These are phyloP conservation scores for Lathronympha strigana DNA, from an alignment of 2,888 invertebrate genomes.

Conservation along the genomic window DNA sequence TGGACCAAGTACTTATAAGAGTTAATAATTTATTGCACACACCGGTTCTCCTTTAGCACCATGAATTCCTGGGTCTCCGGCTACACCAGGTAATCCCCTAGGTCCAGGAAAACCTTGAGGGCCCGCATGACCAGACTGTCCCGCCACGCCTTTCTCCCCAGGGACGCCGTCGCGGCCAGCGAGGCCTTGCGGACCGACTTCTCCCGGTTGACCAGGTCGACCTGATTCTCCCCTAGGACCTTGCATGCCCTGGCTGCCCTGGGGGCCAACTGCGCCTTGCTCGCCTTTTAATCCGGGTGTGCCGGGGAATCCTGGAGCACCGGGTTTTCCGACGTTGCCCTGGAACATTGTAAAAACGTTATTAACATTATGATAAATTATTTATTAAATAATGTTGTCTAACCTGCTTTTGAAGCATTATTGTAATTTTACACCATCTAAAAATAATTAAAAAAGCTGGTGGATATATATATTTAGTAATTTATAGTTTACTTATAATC, in stretches of 20 bases:
- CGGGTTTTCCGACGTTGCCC: conserved; percentile 92
- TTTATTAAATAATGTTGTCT: too few relatives aligned
- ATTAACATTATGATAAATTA: too few relatives aligned
- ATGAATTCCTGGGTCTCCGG: conserved; percentile 89
- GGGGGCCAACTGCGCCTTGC: conserved; percentile 88
- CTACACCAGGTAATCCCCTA: conserved; percentile 89
- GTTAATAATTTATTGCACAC: neutral
- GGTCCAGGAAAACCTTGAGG: conserved; percentile 93
- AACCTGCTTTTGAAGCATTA: too few relatives aligned
- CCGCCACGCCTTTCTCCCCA: conserved; percentile 92
- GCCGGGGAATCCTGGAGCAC: conserved; percentile 94
- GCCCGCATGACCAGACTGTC: conserved; percentile 88
- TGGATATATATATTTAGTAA: too few relatives aligned
- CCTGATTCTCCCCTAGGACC: conserved; percentile 93
- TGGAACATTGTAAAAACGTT: conserved; percentile 55
- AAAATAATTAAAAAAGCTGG: too few relatives aligned
- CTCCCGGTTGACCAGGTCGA: conserved; percentile 90
- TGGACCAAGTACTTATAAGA: neutral
- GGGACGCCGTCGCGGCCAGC: conserved; percentile 92
- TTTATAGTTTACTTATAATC: too few relatives aligned
- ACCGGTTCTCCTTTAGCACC: conserved; percentile 91
- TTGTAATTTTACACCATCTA: too few relatives aligned
- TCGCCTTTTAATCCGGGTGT: conserved; percentile 92
- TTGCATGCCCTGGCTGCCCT: conserved; percentile 92
- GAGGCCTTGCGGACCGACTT: conserved; percentile 89